Conservation (phyloP, 30 jellyfish, hydroid and myxozoan genomes). For the Pseudorhiza aurosa region DNA sequence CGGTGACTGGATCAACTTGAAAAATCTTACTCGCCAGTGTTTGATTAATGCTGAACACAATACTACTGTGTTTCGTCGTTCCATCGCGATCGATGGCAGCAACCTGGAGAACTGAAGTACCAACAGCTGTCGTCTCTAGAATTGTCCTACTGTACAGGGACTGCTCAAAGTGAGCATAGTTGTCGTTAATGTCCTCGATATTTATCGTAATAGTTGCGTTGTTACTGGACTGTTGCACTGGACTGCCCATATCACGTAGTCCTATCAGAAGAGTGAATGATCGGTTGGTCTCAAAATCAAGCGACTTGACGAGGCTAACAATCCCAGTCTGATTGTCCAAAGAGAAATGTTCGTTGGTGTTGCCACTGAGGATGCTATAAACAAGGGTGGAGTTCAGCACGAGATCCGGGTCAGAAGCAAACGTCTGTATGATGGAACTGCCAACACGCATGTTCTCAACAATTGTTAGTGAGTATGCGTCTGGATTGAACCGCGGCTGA, state of each 20-base stretch:
- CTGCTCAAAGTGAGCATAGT: slow-evolving; percentile 72
- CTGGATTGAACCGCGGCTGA: slow-evolving; percentile 70
- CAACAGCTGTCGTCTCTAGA: slow-evolving; percentile 47
- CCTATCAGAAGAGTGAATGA: slow-evolving; percentile 53
- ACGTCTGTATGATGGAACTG: slow-evolving; percentile 65
- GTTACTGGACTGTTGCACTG: slow-evolving; percentile 57
- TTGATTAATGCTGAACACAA: slow-evolving; percentile 63
- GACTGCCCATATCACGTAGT: slow-evolving; percentile 77
- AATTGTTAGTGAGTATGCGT: slow-evolving; percentile 47
- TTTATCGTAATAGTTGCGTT: slow-evolving; percentile 60
- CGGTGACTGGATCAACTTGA: slow-evolving; percentile 59
- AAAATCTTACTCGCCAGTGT: slow-evolving; percentile 59
- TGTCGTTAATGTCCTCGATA: slow-evolving; percentile 82
- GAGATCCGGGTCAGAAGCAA: slow-evolving; percentile 90
- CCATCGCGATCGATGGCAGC: slow-evolving; percentile 83
- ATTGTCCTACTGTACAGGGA: slow-evolving; percentile 57
- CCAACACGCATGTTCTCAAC: slow-evolving; percentile 78
- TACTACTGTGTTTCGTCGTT: slow-evolving; percentile 55
- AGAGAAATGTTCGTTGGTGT: slow-evolving; percentile 46
- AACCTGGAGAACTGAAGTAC: slow-evolving; percentile 64
- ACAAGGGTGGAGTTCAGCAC: slow-evolving; percentile 64
- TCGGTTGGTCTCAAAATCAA: slow-evolving; percentile 64
- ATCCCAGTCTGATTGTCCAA: slow-evolving; percentile 70
- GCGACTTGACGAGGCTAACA: slow-evolving; percentile 41
- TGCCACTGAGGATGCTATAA: slow-evolving; percentile 55